Conservation (phyloP, 2,797 vertebrate species). For the Chiloscyllium punctatum region DNA sequence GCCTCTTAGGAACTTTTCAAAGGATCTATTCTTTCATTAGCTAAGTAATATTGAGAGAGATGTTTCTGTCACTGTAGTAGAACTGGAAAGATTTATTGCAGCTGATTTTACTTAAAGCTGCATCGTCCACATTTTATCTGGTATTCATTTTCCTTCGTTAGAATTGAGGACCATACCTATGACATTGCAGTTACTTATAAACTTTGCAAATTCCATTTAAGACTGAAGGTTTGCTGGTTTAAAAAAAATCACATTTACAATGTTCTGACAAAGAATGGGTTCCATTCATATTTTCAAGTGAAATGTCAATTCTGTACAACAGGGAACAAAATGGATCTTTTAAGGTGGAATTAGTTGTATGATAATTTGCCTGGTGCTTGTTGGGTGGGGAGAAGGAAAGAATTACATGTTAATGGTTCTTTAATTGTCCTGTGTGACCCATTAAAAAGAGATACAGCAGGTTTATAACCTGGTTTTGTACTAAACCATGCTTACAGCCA, state of each 20-base stretch:
- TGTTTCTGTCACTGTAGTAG: conserved; percentile 58
- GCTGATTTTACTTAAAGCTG: conserved; percentile 50
- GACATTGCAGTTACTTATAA: neutral
- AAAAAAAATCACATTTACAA: neutral
- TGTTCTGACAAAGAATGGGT: neutral
- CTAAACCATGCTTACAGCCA: conserved; percentile 37
- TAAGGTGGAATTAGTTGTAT: conserved; percentile 16
- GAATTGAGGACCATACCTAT: neutral
- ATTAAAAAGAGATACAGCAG: conserved; percentile 38
- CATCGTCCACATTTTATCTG: conserved; percentile 7
- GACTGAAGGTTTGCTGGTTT: neutral
- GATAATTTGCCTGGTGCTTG: conserved; percentile 29
- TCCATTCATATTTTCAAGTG: neutral
- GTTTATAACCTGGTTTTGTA: conserved; percentile 39
- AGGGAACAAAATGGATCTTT: neutral
- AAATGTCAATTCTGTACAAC: neutral
- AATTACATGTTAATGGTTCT: conserved; percentile 38
- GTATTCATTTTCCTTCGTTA: neutral
- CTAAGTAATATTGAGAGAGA: conserved; percentile 83
- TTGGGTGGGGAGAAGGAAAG: conserved; percentile 33
- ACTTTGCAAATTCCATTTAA: neutral
- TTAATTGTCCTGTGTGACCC: conserved; percentile 38
- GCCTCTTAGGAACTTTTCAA: conserved; percentile 72
- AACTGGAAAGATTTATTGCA: conserved; percentile 59
- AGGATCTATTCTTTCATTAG: conserved; percentile 73